A percentile compares a stretch with the other conserved stretches of the same genome.
phyloP scores from a whole-genome alignment of 2,797 vertebrate genomes.

The Myotis pilosus region DNA sequence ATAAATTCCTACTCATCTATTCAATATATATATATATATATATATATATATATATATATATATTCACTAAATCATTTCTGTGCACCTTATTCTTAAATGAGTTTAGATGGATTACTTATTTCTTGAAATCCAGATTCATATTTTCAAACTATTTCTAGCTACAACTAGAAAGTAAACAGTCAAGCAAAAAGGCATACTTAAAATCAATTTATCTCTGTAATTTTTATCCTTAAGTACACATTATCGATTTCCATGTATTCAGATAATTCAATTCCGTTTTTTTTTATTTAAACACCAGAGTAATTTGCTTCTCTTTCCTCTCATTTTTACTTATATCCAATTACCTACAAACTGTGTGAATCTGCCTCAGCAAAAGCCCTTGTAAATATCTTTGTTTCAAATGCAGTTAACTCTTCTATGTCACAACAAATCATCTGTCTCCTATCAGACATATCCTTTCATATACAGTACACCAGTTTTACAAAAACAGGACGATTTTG shows the following conservation, averaged over 20 bases:
- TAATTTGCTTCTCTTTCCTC: background rate
- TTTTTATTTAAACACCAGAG: background rate
- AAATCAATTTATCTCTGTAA: background rate
- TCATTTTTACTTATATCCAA: background rate
- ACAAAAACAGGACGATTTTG: background rate
- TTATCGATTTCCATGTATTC: background rate
- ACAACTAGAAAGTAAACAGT: background rate
- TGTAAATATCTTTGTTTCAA: background rate
- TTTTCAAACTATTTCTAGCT: background rate
- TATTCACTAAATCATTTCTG: background rate
- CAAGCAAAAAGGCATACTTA: background rate
- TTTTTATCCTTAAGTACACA: background rate
- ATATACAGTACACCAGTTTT: background rate
- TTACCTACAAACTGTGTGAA: background rate
- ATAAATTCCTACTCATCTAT: background rate
- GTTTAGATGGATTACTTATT: background rate
- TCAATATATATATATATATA: background rate
- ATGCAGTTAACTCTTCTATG: background rate
- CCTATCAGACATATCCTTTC: background rate
- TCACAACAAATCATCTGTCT: background rate
- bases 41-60: background rate
- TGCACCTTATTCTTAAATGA: background rate
- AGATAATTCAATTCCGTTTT: background rate
- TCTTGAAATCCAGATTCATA: background rate
- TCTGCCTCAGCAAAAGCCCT: background rate